Evolutionary conservation across 2,888 invertebrate genomes (phyloP).

Genomic region (Marasmarcha lunaedactyla): DNA sequence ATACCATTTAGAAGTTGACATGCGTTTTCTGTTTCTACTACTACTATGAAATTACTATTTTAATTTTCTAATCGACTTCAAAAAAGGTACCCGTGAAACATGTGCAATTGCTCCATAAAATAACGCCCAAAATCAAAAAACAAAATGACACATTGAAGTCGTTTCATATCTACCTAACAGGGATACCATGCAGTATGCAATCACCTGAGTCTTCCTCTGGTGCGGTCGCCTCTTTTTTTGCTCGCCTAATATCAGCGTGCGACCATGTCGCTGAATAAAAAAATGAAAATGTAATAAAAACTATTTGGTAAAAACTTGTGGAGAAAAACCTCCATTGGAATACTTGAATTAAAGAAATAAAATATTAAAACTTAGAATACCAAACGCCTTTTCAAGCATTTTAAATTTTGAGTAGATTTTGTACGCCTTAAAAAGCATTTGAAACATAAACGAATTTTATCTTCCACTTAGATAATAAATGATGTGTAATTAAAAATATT

Average conservation of each 20-base stretch:
- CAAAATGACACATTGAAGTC: constrained; percentile 1
- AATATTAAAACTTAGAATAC: too few relatives aligned
- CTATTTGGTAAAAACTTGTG: too few relatives aligned
- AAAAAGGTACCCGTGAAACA: too few relatives aligned
- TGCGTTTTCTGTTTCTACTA: too few relatives aligned
- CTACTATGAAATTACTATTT: not conserved
- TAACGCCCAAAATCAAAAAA: not conserved
- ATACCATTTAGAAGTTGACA: too few relatives aligned
- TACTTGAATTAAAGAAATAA: constrained; percentile 4
- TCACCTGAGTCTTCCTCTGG: constrained; percentile 38
- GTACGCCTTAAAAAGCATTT: too few relatives aligned
- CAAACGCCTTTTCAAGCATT: too few relatives aligned
- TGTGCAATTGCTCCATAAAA: not conserved
- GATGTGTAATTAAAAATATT: too few relatives aligned
- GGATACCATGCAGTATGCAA: constrained; percentile 1
- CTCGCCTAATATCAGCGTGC: constrained; percentile 34
- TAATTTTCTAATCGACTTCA: not conserved
- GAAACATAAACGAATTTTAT: too few relatives aligned
- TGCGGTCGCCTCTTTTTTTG: constrained; percentile 41
- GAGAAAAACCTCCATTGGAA: constrained; percentile 1
- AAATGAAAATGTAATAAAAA: too few relatives aligned
- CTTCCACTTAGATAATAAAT: too few relatives aligned
- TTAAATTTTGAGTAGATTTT: too few relatives aligned
- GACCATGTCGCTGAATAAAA: constrained; percentile 40
- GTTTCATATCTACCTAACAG: not conserved